Base-by-base conservation (phyloP, 2,113 vertebrate species). In the Catharus bicknelli region DNA sequence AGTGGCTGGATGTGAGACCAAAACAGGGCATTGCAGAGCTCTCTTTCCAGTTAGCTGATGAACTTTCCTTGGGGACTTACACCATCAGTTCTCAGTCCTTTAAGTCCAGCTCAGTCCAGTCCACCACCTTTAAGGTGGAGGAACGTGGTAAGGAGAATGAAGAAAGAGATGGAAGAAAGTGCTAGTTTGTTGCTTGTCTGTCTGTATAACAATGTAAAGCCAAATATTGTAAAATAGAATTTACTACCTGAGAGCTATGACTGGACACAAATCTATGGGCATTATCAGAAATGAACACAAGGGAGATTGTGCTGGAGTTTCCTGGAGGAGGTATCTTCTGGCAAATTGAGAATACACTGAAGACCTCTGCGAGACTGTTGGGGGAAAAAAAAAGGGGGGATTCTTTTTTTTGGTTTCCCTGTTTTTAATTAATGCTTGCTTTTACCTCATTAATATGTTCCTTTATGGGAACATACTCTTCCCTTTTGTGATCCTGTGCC, bases 1-100 rank as follows among this genome's bases (percentile, higher is more conserved):
- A 96, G 48, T 98, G 96, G 96, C 83, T 97, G 91, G 89, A 97
- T 19, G 95, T 97, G 88, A 85, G 57, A n/a, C 94, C 97, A 6
- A 76, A 63, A 38, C 93, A 94, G 32, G 97, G 96, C 88, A 97
- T 97, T 34, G 96, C 87, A 74, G 96, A 97, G 5, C 86, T 97
- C 5, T 97, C 95, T 36, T 97, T 97, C 67, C 96, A 95, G 7
- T 58, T 97, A 78, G 95, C 96, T 53, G 38, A 58, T 4, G 93
- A 97, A 42, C 80, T 96, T 16, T 85, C 38, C 3, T 72, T 97
- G 82, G 97, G 97, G 13, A 97, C 77, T 70, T 98, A 97, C 26
- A 97, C 92, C 15, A 81, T 98, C 76, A 78, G 13, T 2, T 63
- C 70, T 21, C 78, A 76, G 30, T 55, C 87, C 70, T 76, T 22